Conservation (phyloP, 2,888 invertebrate genomes). For the Argyresthia goedartella region DNA sequence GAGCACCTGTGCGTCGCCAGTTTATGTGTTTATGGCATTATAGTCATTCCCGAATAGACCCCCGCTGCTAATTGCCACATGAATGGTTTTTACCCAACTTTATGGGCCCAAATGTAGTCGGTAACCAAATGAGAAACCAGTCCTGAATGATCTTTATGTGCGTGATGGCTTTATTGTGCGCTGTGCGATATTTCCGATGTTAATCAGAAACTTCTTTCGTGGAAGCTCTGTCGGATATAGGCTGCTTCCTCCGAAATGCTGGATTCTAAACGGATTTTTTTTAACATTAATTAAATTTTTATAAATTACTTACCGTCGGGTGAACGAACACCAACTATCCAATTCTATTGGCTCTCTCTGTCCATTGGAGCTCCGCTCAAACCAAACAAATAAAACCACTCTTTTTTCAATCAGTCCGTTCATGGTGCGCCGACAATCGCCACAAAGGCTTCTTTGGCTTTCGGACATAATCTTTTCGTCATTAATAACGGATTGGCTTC, state of each 20-base stretch:
- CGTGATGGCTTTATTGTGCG: too few relatives aligned
- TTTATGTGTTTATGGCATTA: constrained; percentile 64
- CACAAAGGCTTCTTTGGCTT: constrained; percentile 31
- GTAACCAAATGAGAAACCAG: constrained; percentile 37
- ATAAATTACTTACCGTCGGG: too few relatives aligned
- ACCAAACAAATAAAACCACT: constrained; percentile 5
- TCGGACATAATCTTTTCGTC: constrained; percentile 42
- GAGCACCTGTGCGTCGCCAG: constrained; percentile 45
- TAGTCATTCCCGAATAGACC: constrained; percentile 43
- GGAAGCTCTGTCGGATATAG: too few relatives aligned
- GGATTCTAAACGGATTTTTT: too few relatives aligned
- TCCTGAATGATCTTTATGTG: constrained; percentile 12
- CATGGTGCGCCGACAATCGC: constrained; percentile 26
- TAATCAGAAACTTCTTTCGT: too few relatives aligned
- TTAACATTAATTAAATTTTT: too few relatives aligned
- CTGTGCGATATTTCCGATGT: too few relatives aligned
- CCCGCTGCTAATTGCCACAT: constrained; percentile 57
- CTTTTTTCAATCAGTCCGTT: constrained; percentile 3
- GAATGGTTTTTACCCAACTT: constrained; percentile 18
- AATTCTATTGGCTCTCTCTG: neutral
- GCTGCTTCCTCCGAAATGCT: too few relatives aligned
- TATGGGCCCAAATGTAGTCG: constrained; percentile 6
- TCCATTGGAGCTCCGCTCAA: neutral
- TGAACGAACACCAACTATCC: too few relatives aligned
- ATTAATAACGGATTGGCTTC: constrained; percentile 60